Conservation (phyloP, 2,113 vertebrate species). For the Vulpes vulpes region DNA sequence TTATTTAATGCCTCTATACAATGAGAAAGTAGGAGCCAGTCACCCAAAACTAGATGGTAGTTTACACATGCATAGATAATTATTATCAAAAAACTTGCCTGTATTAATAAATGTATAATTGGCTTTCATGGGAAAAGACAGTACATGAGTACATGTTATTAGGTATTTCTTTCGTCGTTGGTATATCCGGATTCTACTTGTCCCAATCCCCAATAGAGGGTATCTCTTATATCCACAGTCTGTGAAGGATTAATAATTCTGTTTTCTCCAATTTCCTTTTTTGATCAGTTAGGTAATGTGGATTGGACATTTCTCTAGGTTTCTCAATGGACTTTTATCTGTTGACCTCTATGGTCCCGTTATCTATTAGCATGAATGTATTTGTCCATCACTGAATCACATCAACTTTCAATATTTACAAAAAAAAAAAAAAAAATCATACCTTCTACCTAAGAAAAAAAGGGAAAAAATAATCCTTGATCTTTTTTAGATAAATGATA, state of each 20-base stretch:
- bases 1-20: neutral
- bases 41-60: neutral
- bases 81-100: neutral
- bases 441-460: neutral
- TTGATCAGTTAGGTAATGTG: neutral
- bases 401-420: neutral
- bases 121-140: neutral
- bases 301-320: neutral
- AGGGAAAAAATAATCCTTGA: neutral
- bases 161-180: neutral
- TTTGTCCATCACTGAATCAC: neutral
- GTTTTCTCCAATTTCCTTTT: neutral
- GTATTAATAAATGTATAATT: neutral
- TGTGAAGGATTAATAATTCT: conserved; percentile 29
- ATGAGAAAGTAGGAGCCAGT: neutral
- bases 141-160: neutral
- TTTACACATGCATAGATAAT: neutral
- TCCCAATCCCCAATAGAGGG: neutral
- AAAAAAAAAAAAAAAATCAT: neutral
- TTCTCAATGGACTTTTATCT: conserved; percentile 49
- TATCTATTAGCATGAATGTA: neutral
- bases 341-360: neutral
- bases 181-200: neutral
- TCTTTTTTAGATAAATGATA: conserved; percentile 19
- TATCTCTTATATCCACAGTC: neutral